Percentiles rank a stretch among this genome's conserved stretches.
Conservation (phyloP, 2,113 vertebrate genomes). For the Pseudorectes ferrugineus region DNA sequence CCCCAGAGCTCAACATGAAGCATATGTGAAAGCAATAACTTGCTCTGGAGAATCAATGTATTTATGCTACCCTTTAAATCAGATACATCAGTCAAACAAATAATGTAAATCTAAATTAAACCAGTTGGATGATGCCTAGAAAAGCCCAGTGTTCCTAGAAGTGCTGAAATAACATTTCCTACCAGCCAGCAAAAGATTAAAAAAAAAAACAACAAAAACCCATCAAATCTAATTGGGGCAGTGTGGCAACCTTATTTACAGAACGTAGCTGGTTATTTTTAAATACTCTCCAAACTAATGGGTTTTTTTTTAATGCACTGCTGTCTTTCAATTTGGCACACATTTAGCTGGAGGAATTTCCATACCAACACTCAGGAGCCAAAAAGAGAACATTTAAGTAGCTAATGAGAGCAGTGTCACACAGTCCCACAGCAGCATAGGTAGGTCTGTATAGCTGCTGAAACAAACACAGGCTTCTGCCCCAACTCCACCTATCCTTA, state of each 20-base stretch:
- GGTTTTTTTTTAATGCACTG: neutral
- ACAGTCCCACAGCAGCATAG: neutral
- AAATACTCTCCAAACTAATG: neutral
- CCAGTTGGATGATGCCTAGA: neutral
- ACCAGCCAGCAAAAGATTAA: neutral
- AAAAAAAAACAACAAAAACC: neutral
- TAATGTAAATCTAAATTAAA: conserved; percentile 10
- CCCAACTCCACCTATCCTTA: neutral
- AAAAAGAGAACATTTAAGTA: neutral
- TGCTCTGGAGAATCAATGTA: neutral
- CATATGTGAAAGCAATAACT: neutral
- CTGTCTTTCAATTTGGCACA: neutral
- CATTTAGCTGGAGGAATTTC: neutral
- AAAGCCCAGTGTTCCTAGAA: neutral
- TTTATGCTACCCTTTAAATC: conserved; percentile 21
- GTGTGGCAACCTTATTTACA: neutral
- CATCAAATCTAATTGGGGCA: neutral
- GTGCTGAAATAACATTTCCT: neutral
- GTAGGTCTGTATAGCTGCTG: neutral
- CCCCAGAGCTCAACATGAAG: neutral
- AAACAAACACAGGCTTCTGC: neutral
- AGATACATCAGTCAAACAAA: conserved; percentile 38
- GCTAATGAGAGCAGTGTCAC: neutral
- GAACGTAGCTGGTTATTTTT: neutral
- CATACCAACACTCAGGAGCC: neutral